phyloP scores from a whole-genome alignment of 1,140 invertebrate genomes.

The Campoletis sonorensis region DNA sequence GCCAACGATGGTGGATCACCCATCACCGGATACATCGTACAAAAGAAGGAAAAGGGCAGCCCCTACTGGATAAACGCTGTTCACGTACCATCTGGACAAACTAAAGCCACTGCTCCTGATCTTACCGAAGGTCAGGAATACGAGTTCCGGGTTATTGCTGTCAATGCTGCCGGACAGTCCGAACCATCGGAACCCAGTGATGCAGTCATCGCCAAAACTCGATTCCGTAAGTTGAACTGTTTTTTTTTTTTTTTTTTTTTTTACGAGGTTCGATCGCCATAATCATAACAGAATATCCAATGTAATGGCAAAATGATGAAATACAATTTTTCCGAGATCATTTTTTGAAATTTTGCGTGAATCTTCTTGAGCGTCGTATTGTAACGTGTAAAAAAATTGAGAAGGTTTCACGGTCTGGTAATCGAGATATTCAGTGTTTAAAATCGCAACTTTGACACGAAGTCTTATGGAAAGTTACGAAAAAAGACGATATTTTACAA shows the following conservation, averaged over 20 bases:
- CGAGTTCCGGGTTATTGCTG: slow-evolving; percentile 96
- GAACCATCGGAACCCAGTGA: slow-evolving; percentile 96
- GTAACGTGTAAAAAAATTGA: no score
- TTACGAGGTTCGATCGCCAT: no score
- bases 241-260: not conserved
- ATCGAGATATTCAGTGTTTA: no score
- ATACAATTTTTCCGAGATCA: not conserved
- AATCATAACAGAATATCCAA: no score
- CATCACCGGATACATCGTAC: slow-evolving; percentile 94
- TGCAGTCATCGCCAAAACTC: slow-evolving; percentile 89
- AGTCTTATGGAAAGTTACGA: no score
- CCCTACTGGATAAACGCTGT: slow-evolving; percentile 93
- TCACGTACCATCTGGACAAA: slow-evolving; percentile 89
- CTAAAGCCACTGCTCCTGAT: slow-evolving; percentile 88
- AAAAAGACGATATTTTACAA: no score
- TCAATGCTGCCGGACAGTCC: slow-evolving; percentile 96
- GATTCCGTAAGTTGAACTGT: slow-evolving; percentile 81
- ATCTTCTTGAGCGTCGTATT: no score
- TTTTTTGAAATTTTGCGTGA: no score
- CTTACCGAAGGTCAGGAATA: slow-evolving; percentile 96
- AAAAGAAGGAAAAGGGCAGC: slow-evolving; percentile 96
- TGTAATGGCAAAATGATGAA: no score
- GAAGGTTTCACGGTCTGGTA: no score
- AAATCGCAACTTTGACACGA: no score
- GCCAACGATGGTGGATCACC: slow-evolving; percentile 93